Evolutionary conservation across 2,888 invertebrate genomes (phyloP), one percentile per base, ranked within the genome.

Genomic region (Auanema freiburgensis): DNA sequence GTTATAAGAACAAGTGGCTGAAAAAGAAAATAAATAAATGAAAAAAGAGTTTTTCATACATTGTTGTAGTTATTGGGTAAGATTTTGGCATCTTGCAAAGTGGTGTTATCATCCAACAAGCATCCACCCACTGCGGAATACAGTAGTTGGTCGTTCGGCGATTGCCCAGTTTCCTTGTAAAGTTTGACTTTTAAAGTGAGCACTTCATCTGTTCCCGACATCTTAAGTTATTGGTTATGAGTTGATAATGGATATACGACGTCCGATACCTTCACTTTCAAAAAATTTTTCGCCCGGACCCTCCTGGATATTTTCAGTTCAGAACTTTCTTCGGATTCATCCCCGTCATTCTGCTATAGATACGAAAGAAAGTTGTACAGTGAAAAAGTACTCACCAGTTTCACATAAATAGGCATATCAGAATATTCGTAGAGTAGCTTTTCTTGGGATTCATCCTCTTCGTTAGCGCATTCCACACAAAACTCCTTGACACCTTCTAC

Each of bases 101-200:
- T 79, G 59, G 59, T 58, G n/a, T 72, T 67, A 53, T 81, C 71
- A n/a, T 69, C 70, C 12, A 74, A 59, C 1, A 59, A 57, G 41
- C 66, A 59, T 11, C 66, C 69, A 8, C 65, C 71, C n/a, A 66
- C 63, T 33, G 33, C 33, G 33, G 33, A 33, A 51, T 73, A 69
- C 11, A 77, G 59, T n/a, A 74, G 23, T 51, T 77, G 74, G 50
- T 74, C 73, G 11, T 51, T 62, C 1, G 73, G 72, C n/a, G 64
- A 16, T 18, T 73, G 68, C 43, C 65, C 57, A 6, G 65, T 73
- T 53, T 65, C 67, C 50, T 65, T 67, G 65, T 76, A 78, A 51
- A 81, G 63, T 51, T 72, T 65, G 18, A 79, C 57, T 59, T 81
- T 81, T 60, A 81, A 65, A 53, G 77, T 75, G 41, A 63, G 51